Conservation (phyloP, 2,113 vertebrate species). For the Scytalopus superciliaris region DNA sequence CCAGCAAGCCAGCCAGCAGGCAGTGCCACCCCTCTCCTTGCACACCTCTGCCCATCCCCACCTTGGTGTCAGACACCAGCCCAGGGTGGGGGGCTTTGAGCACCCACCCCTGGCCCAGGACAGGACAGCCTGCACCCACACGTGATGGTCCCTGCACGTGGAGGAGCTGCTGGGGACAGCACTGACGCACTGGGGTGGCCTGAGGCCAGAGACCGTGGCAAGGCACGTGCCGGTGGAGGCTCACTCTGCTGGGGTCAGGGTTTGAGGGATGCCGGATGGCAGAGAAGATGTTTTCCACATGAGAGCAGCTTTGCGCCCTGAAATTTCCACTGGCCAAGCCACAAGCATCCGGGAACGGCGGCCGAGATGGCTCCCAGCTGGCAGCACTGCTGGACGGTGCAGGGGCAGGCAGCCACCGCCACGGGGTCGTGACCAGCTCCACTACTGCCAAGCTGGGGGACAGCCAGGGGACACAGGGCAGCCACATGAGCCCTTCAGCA, state of each 20-base stretch:
- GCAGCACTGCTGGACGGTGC: background rate
- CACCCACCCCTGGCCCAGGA: background rate
- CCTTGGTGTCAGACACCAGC: background rate
- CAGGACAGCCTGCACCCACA: background rate
- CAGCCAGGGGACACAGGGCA: slow-evolving; percentile 31
- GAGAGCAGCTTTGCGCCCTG: background rate
- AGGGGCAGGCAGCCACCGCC: background rate
- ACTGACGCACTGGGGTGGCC: background rate
- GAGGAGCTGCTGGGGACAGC: rapidly evolving
- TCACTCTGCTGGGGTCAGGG: rapidly evolving
- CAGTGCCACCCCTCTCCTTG: background rate
- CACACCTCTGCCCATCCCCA: background rate
- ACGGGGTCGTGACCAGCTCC: background rate
- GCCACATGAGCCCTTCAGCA: background rate
- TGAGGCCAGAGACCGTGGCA: background rate
- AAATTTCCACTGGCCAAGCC: background rate
- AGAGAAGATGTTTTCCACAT: slow-evolving; percentile 26
- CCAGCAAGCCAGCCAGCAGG: rapidly evolving
- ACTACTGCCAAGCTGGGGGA: background rate
- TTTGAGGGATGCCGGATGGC: background rate
- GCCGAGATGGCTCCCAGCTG: background rate
- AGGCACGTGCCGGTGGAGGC: background rate
- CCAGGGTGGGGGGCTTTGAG: background rate
- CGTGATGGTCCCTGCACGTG: background rate
- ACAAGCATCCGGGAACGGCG: background rate